These are phyloP conservation scores for Hyalella azteca DNA, from an alignment of 2,888 invertebrate genomes.

Conservation along the genomic window DNA sequence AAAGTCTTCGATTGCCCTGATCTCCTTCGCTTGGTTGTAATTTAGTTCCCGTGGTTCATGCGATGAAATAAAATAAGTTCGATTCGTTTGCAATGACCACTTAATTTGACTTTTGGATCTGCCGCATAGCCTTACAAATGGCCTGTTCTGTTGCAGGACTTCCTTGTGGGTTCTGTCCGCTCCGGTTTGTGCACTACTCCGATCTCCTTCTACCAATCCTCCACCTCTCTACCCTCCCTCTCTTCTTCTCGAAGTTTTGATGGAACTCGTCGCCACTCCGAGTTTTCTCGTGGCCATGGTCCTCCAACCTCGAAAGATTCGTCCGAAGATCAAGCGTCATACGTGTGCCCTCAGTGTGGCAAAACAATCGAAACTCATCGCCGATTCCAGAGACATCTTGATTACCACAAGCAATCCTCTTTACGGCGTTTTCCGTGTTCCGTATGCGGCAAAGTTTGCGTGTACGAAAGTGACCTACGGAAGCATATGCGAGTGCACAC, in stretches of 20 bases:
- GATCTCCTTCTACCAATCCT: slow-evolving; percentile 11
- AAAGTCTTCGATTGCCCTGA: too few relatives aligned
- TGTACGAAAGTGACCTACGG: slow-evolving; percentile 49
- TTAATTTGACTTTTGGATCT: neutral
- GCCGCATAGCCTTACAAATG: slow-evolving; percentile 11
- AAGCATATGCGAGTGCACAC: slow-evolving; percentile 53
- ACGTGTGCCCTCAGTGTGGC: slow-evolving; percentile 48
- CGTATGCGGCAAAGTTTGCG: slow-evolving; percentile 50
- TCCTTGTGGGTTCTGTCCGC: slow-evolving; percentile 12
- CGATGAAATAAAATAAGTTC: too few relatives aligned
- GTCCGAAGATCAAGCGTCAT: slow-evolving; percentile 1
- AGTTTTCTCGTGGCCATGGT: neutral
- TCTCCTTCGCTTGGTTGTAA: too few relatives aligned
- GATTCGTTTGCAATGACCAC: too few relatives aligned
- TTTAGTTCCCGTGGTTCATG: too few relatives aligned
- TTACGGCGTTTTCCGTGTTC: slow-evolving; percentile 48
- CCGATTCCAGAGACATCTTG: slow-evolving; percentile 43
- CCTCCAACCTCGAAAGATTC: neutral
- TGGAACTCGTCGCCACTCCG: neutral
- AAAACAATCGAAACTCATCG: slow-evolving; percentile 50
- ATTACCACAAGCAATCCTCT: slow-evolving; percentile 48
- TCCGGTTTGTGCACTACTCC: neutral
- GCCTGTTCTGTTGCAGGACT: slow-evolving; percentile 24
- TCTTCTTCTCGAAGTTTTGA: neutral
- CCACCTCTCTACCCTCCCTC: neutral